Percentiles rank a stretch among this genome's conserved stretches.
These are phyloP conservation scores for Heterotis niloticus DNA, from an alignment of 2,113 vertebrate genomes.

Conservation along the genomic window DNA sequence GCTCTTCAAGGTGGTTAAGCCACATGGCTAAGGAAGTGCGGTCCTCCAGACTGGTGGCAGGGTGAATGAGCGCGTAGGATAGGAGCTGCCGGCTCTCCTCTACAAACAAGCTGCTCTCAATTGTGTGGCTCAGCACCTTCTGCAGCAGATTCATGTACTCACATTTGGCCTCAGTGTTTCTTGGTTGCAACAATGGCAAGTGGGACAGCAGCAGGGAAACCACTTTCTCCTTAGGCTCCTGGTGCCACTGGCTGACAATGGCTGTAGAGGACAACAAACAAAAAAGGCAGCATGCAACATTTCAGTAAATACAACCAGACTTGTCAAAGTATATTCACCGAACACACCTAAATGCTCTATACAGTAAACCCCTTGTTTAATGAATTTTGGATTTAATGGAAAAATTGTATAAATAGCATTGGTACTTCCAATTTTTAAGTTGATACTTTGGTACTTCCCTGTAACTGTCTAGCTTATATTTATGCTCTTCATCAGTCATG, in stretches of 20 bases:
- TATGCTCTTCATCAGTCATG: too few species aligned
- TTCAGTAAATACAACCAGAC: neutral
- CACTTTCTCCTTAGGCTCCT: constrained; percentile 85
- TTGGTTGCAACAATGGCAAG: constrained; percentile 86
- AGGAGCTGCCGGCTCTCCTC: constrained; percentile 92
- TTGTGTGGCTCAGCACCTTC: constrained; percentile 87
- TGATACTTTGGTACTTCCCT: too few species aligned
- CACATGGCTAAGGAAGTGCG: constrained; percentile 87
- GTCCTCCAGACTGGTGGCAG: constrained; percentile 89
- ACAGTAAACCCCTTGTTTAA: too few species aligned
- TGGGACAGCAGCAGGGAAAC: constrained; percentile 85
- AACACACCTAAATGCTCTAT: too few species aligned
- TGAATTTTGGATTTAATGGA: too few species aligned
- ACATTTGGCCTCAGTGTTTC: constrained; percentile 87
- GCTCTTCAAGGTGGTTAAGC: constrained; percentile 89
- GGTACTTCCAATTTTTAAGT: too few species aligned
- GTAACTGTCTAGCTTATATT: too few species aligned
- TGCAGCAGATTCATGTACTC: constrained; percentile 94
- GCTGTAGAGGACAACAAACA: constrained; percentile 52
- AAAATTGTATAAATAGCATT: too few species aligned
- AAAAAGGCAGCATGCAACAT: neutral
- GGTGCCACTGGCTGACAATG: constrained; percentile 87
- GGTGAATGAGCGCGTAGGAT: constrained; percentile 92
- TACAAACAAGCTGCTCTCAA: constrained; percentile 89
- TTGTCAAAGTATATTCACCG: neutral